Conservation (phyloP, 2,888 invertebrate species). For the Subacronicta megacephala region DNA sequence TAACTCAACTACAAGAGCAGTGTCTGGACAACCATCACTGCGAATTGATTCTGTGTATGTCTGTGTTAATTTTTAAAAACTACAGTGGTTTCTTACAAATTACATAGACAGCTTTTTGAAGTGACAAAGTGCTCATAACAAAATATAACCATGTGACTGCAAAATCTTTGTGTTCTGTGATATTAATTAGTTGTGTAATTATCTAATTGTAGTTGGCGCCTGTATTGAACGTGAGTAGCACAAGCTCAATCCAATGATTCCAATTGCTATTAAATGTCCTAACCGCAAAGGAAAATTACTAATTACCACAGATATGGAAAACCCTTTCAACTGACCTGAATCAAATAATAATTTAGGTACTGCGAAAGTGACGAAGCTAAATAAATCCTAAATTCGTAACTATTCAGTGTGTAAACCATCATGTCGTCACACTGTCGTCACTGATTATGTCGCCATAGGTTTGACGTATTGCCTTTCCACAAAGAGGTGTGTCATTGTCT, state of each 20-base stretch:
- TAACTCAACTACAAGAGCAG: conserved; percentile 35
- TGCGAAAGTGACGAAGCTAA: conserved; percentile 1
- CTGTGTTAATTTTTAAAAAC: conserved; percentile 37
- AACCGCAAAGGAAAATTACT: conserved; percentile 32
- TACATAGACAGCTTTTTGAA: conserved; percentile 13
- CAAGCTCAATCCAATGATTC: conserved; percentile 16
- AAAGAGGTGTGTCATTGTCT: conserved; percentile 36
- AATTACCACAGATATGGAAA: conserved; percentile 17
- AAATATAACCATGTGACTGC: conserved; percentile 57
- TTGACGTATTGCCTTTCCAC: conserved; percentile 9
- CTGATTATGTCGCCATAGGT: conserved; percentile 3
- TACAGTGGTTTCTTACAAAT: conserved; percentile 33
- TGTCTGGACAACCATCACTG: conserved; percentile 33
- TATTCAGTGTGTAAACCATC: neutral
- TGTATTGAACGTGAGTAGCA: conserved; percentile 39
- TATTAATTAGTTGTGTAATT: conserved; percentile 27
- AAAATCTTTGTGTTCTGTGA: conserved; percentile 49
- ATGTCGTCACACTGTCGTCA: conserved; percentile 30
- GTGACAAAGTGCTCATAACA: conserved; percentile 33
- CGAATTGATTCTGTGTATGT: conserved; percentile 39
- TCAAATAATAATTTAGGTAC: conserved; percentile 3
- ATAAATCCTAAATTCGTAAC: conserved; percentile 5
- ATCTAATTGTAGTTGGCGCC: conserved; percentile 22
- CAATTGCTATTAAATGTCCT: conserved; percentile 12
- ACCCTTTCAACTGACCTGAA: conserved; percentile 13